phyloP scores from a whole-genome alignment of 2,113 vertebrate genomes.

The Thamnaconus septentrionalis region DNA sequence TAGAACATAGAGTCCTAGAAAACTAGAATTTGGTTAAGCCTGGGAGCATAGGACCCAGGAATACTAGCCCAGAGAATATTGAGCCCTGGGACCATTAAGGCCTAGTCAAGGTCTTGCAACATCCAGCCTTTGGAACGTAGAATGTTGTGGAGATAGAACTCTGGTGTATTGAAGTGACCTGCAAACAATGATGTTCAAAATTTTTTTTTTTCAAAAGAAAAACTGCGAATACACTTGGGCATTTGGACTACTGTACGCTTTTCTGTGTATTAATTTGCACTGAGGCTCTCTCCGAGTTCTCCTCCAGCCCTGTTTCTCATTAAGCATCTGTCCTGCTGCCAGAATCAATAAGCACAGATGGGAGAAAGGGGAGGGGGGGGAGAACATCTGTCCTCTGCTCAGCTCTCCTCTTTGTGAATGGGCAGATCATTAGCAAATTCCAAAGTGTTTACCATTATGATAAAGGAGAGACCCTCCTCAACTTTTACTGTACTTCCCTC shows the following conservation, averaged over 20 bases:
- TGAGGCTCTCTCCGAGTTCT: constrained; percentile 51
- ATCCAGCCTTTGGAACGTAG: no score
- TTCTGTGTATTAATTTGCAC: constrained; percentile 31
- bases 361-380: constrained; percentile 42
- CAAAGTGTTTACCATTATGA: constrained; percentile 70
- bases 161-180: no score
- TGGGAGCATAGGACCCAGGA: no score
- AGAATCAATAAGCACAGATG: constrained; percentile 76
- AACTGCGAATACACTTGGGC: background rate
- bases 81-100: no score
- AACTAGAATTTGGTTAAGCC: no score
- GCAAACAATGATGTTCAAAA: no score
- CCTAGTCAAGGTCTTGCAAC: no score
- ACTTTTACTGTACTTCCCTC: constrained; percentile 44
- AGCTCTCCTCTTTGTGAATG: constrained; percentile 58
- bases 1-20: no score
- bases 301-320: constrained; percentile 75
- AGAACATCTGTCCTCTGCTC: constrained; percentile 9
- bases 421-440: constrained; percentile 70
- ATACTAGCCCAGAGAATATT: no score
- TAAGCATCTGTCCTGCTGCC: constrained; percentile 69
- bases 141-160: no score
- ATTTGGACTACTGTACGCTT: constrained; percentile 30
- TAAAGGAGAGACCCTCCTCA: constrained; percentile 49
- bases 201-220: no score